Evolutionary conservation across 2,888 invertebrate species (phyloP).

Genomic region (Chrysolina oricalcia): DNA sequence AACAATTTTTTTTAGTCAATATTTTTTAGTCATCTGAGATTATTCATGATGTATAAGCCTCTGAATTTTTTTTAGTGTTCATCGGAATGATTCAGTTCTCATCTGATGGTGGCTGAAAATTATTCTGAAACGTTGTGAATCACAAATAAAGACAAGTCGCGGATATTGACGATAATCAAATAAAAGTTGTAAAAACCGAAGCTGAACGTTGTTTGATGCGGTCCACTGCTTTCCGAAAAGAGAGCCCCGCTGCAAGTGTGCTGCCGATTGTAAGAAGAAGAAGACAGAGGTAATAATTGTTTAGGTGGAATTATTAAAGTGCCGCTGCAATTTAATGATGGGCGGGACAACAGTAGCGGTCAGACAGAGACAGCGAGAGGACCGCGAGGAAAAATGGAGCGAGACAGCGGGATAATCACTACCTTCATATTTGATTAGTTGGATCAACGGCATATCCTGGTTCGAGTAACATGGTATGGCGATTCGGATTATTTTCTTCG

Average conservation of each 20-base stretch:
- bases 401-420: slow-evolving; percentile 62
- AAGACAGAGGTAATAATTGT: slow-evolving; percentile 63
- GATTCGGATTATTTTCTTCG: slow-evolving; percentile 14
- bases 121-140: too few relatives aligned
- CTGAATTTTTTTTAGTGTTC: too few relatives aligned
- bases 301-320: slow-evolving; percentile 69
- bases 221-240: neutral
- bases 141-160: too few relatives aligned
- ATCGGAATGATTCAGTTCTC: too few relatives aligned
- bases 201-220: too few relatives aligned
- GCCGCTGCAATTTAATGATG: slow-evolving; percentile 69
- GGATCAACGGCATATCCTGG: slow-evolving; percentile 59
- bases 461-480: slow-evolving; percentile 41
- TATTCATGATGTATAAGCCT: too few relatives aligned
- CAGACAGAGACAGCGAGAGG: slow-evolving; percentile 52
- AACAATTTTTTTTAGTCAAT: too few relatives aligned
- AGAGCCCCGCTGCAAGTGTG: neutral
- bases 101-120: too few relatives aligned
- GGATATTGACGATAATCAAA: too few relatives aligned
- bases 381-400: slow-evolving; percentile 47
- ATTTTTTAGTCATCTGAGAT: too few relatives aligned
- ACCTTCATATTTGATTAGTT: slow-evolving; percentile 68
- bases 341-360: slow-evolving; percentile 68
- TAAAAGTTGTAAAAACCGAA: too few relatives aligned
- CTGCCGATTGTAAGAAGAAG: slow-evolving; percentile 9